Conservation (phyloP, 2,888 invertebrate genomes). For the Tridacna crocea region DNA sequence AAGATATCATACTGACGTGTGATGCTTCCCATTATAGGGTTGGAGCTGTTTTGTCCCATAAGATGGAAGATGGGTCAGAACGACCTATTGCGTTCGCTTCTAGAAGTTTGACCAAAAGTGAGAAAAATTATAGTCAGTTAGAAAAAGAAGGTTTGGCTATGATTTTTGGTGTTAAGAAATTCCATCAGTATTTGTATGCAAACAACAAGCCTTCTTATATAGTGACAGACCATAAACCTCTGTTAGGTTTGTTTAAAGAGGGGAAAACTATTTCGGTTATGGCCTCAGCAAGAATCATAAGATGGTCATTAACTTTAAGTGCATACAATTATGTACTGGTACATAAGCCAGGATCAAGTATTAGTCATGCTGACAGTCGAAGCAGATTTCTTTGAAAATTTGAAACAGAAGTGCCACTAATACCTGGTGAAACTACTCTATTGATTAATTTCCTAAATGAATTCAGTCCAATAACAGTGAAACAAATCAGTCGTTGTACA, state of each 20-base stretch:
- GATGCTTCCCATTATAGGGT: constrained; percentile 82
- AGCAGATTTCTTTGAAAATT: constrained; percentile 20
- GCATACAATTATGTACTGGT: constrained; percentile 21
- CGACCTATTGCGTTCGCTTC: constrained; percentile 48
- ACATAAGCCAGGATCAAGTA: constrained; percentile 16
- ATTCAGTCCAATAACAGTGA: neutral
- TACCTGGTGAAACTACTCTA: neutral
- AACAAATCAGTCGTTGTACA: constrained; percentile 1
- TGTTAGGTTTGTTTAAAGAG: constrained; percentile 32
- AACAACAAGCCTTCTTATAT: constrained; percentile 47
- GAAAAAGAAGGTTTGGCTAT: constrained; percentile 65
- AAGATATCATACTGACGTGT: constrained; percentile 77
- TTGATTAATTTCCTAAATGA: constrained; percentile 4
- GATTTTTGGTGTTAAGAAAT: constrained; percentile 61
- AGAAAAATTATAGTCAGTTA: constrained; percentile 63
- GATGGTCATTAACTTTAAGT: constrained; percentile 19
- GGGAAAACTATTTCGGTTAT: constrained; percentile 18
- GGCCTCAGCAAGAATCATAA: constrained; percentile 14
- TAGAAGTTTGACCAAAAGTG: constrained; percentile 50
- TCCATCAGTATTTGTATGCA: constrained; percentile 66
- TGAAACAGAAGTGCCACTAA: constrained; percentile 85
- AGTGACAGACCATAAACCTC: constrained; percentile 46
- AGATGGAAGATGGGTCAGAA: constrained; percentile 39
- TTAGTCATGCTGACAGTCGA: constrained; percentile 21
- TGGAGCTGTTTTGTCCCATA: constrained; percentile 75